Conservation (phyloP, 2,888 invertebrate genomes). For the Drosophila bunnanda region DNA sequence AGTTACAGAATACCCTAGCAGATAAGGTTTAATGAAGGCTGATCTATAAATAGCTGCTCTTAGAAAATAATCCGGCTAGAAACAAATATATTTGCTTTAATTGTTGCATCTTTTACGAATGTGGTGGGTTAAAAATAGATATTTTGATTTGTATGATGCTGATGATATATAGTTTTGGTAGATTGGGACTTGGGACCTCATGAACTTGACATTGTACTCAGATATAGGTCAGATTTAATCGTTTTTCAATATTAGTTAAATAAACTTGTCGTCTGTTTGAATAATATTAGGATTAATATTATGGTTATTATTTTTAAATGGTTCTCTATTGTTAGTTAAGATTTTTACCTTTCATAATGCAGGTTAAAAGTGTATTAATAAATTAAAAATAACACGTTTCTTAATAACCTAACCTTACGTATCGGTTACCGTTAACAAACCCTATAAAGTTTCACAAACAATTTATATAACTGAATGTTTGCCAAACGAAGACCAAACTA, state of each 20-base stretch:
- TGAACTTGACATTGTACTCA: not conserved
- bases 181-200: constrained; percentile 4
- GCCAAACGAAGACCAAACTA: no score
- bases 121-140: constrained; percentile 8
- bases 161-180: not conserved
- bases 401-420: not conserved
- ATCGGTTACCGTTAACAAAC: not conserved
- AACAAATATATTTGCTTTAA: constrained; percentile 15
- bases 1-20: constrained; percentile 9
- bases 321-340: not conserved
- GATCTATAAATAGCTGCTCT: constrained; percentile 7
- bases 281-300: not conserved
- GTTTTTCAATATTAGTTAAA: not conserved
- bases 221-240: not conserved
- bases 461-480: constrained; percentile 1
- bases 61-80: constrained; percentile 6
- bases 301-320: not conserved
- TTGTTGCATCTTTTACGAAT: constrained; percentile 13
- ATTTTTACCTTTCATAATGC: not conserved
- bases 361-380: not conserved
- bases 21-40: not conserved
- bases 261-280: not conserved
- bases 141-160: no score
- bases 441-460: no score
- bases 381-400: not conserved